Evolutionary conservation across 2,113 vertebrate species (phyloP), one percentile per base, ranked within the genome.

Genomic region (Octodon degus): DNA sequence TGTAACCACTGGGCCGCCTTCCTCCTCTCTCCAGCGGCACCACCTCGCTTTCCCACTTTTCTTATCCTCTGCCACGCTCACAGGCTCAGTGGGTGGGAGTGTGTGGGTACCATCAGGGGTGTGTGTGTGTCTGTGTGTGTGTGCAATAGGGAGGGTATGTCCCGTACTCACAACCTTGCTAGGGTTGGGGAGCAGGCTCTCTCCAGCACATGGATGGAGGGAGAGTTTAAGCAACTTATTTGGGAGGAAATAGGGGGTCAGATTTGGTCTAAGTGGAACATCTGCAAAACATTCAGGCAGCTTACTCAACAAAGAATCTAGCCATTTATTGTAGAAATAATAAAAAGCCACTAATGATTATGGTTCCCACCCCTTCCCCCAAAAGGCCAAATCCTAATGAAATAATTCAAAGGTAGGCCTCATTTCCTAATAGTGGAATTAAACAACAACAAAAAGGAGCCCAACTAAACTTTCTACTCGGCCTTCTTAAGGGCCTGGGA

Each of bases 391-490:
- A 97, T 67, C 97, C 95, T 97, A 94, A 85, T 97, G 96, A 97
- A 98, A 96, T 79, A 97, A 79, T 93, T 96, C 70, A 81, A 90
- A 91, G 93, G 89, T 84, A 96, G 95, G 94, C 87, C 97, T 95
- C 70, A 77, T 97, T 88, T 96, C 96, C 96, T 97, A 98, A 98
- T 82, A 93, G 93, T 92, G 89, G 90, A 97, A 93, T 97, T 79
- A 97, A 97, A 97, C 96, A 97, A 97, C 97, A 97, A 94, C 96
- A 96, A 97, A 98, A 98, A 89, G 53, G 77, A 91, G 88, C 92
- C 98, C 97, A 97, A 96, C 98, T 94, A 95, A 98, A 98, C 98
- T 98, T 98, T 98, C 98, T 97, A 98, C 98, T 98, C 97, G 98
- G 96, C 98, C 97, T 98, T 98, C 97, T 97, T 97, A 98, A 97